Percentiles rank a stretch among this genome's conserved stretches.
phyloP scores from a whole-genome alignment of 92 coral and sea anemone species.

The Parazoanthus swiftii region DNA sequence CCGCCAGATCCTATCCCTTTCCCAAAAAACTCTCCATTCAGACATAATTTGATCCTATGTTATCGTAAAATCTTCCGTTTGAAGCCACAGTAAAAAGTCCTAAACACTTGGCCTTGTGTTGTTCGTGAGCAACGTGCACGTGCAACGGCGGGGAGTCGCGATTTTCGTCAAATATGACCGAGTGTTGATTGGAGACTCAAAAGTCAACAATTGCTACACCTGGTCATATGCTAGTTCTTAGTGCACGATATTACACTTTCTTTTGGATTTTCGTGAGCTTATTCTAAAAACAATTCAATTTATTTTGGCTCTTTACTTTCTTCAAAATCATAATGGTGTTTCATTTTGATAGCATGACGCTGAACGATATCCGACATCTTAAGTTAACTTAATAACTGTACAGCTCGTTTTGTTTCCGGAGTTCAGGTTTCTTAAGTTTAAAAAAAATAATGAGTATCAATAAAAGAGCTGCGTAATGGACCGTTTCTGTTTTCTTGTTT shows the following conservation, averaged over 20 bases:
- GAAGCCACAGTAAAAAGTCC: conserved; percentile 13
- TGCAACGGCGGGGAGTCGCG: conserved; percentile 22
- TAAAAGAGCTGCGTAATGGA: background rate
- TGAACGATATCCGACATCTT: background rate
- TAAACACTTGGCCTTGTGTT: background rate
- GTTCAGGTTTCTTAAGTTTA: background rate
- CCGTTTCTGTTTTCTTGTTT: background rate
- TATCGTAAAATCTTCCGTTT: conserved; percentile 23
- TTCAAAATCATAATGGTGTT: background rate
- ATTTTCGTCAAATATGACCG: conserved; percentile 11
- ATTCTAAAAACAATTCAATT: background rate
- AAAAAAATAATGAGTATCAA: background rate
- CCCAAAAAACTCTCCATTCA: background rate
- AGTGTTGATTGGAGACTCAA: conserved; percentile 27
- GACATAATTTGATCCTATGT: background rate
- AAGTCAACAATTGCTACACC: conserved; percentile 1
- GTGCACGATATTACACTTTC: conserved; percentile 7
- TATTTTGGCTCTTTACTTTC: background rate
- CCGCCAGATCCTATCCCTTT: background rate
- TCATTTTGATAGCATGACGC: background rate
- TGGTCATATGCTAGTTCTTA: conserved; percentile 9
- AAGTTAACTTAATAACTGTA: background rate
- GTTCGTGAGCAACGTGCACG: conserved; percentile 26
- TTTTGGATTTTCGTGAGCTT: background rate
- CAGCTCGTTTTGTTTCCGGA: conserved; percentile 7